phyloP scores from a whole-genome alignment of 2,113 vertebrate genomes.

The Phoxinus phoxinus region DNA sequence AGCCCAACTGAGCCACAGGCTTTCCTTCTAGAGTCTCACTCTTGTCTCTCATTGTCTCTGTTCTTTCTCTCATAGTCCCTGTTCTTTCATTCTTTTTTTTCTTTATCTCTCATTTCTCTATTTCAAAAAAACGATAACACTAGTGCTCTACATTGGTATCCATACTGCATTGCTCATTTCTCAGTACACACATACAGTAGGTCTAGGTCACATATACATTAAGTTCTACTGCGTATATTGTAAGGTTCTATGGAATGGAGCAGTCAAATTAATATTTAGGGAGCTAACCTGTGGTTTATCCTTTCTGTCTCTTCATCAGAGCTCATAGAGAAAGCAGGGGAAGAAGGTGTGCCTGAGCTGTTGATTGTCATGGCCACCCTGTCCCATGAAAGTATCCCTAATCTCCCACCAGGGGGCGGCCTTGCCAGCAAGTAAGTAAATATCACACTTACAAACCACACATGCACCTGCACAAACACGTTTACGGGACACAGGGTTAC shows the following conservation, averaged over 20 bases:
- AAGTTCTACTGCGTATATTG: neutral
- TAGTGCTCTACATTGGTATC: neutral
- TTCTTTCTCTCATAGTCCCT: neutral
- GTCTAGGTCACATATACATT: neutral
- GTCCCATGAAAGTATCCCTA: constrained; percentile 89
- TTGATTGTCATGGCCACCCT: constrained; percentile 93
- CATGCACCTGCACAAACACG: neutral
- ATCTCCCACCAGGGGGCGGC: constrained; percentile 96
- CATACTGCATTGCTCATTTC: neutral
- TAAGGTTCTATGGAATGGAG: neutral
- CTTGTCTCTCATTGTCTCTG: constrained; percentile 33
- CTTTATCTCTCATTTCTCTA: neutral
- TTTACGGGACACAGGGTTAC: neutral
- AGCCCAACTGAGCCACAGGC: constrained; percentile 60
- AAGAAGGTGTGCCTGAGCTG: constrained; percentile 94
- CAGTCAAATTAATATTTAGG: neutral
- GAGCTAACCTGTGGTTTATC: constrained; percentile 40
- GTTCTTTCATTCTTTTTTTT: neutral
- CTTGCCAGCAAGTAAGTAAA: constrained; percentile 93
- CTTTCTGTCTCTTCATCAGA: constrained; percentile 71
- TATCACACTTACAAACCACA: neutral
- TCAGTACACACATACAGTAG: neutral
- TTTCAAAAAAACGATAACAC: neutral
- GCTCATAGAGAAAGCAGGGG: constrained; percentile 90
- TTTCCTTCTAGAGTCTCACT: constrained; percentile 41